These are phyloP conservation scores for Danaus chrysippus DNA, from an alignment of 2,888 invertebrate species.

Conservation along the genomic window DNA sequence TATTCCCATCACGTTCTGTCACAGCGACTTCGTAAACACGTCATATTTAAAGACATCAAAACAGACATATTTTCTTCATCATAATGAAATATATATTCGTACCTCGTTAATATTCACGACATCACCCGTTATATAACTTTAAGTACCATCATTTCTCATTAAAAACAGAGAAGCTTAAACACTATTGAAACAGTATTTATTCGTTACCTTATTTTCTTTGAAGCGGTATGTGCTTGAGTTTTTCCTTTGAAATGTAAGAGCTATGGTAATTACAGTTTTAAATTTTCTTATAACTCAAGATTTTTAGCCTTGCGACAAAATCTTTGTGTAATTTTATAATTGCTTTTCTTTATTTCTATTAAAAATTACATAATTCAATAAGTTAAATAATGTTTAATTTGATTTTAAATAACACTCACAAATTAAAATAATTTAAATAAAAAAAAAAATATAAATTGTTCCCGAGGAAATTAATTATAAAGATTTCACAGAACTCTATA, in stretches of 20 bases:
- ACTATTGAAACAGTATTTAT: no score
- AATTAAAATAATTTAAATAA: no score
- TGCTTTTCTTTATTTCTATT: not conserved
- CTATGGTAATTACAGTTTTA: conserved; percentile 6
- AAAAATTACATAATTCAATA: not conserved
- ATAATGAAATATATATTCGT: conserved; percentile 6
- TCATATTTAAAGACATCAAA: not conserved
- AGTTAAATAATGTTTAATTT: no score
- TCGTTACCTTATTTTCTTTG: no score
- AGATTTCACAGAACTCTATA: no score
- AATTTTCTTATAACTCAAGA: not conserved
- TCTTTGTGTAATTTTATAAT: not conserved
- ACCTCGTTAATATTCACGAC: no score
- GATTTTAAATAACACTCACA: no score
- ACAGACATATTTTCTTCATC: conserved; percentile 14
- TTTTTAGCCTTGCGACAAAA: not conserved
- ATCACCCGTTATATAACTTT: not conserved
- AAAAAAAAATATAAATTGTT: no score
- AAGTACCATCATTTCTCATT: not conserved
- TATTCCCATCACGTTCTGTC: conserved; percentile 15
- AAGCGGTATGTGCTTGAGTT: not conserved
- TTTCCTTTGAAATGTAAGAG: conserved; percentile 5
- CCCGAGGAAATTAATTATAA: no score
- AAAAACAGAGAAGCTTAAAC: not conserved
- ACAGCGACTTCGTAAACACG: conserved; percentile 2